Evolutionary conservation across 1,140 invertebrate species (phyloP).

Genomic region (Diachasma alloeum): DNA sequence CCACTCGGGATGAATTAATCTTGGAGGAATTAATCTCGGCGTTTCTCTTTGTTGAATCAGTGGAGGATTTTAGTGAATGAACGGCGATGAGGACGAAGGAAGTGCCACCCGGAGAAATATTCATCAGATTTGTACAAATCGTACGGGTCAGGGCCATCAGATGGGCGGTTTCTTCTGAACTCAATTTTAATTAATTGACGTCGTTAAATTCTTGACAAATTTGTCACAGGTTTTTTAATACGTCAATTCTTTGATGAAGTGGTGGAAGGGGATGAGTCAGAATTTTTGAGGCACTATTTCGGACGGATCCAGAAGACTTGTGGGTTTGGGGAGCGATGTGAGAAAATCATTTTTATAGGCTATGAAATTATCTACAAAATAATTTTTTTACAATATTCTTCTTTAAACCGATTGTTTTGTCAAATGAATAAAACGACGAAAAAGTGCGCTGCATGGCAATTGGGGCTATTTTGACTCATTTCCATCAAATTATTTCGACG

Average conservation of each 20-base stretch:
- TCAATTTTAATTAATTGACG: slow-evolving; percentile 6
- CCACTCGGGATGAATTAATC: background rate
- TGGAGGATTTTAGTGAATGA: background rate
- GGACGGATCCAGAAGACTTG: background rate
- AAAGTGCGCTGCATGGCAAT: too few relatives aligned
- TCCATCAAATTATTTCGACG: too few relatives aligned
- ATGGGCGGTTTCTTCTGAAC: background rate
- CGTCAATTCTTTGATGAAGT: background rate
- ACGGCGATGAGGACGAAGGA: background rate
- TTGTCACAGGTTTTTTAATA: background rate
- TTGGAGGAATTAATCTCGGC: background rate
- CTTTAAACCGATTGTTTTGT: too few relatives aligned
- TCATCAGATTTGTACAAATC: background rate
- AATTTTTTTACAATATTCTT: too few relatives aligned
- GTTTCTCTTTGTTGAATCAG: background rate
- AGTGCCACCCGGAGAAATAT: background rate
- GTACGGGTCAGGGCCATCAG: background rate
- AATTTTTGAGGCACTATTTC: background rate
- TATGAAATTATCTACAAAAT: too few relatives aligned
- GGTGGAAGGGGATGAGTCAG: background rate
- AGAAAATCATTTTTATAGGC: too few relatives aligned
- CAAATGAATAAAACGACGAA: too few relatives aligned
- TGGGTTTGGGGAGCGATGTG: too few relatives aligned
- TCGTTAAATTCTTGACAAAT: slow-evolving; percentile 7
- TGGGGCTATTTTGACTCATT: too few relatives aligned